Evolutionary conservation across 2,888 invertebrate genomes (phyloP), one percentile per base, ranked within the genome.

Genomic region (Meteorus colon): DNA sequence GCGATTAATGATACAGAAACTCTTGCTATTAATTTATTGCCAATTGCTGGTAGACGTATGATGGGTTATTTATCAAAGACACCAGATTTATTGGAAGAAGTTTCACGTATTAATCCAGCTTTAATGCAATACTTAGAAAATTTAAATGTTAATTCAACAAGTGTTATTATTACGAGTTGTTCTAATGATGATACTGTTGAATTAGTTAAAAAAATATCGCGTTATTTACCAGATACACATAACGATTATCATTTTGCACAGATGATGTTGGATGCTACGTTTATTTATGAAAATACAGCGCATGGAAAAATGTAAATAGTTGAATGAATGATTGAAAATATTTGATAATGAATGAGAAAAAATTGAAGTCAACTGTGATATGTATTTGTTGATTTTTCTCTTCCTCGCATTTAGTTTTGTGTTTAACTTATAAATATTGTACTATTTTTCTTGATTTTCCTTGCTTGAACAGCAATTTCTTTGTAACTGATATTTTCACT

Each of bases 11-110:
- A 96, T 78, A 92, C 93, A n/a, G 93, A 93, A 82, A 90, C 92
- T 62, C 88, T 97, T 75, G 93, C 96, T 12, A 91, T 92, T 0
- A 92, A 95, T 79, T 90, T 98, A 76, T 89, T 97, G 34, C 93
- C 94, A 34, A 93, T 98, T 73, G 95, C 95, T n/a, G 96, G 95
- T 6, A 94, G 95, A 86, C 92, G 98, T 80, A 90, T 98, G 77
- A 93, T 94, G 87, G 92, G 93, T 65, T 93, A 92, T 81, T 91
- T 94, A 82, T 92, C 91, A 82, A 92, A 90, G 82, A 92, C 92
- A 77, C 92, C 89, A 79, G 90, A 90, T 86, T 91, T 92, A 82
- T 93, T 92, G 81, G 93, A 91, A 87, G 94, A 93, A 90, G 92
- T 97, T 63, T 94, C 96, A 0, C 93, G 94, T 6, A 92, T 97